Conservation (phyloP, 2,888 invertebrate genomes). For the Erpobdella octoculata region DNA sequence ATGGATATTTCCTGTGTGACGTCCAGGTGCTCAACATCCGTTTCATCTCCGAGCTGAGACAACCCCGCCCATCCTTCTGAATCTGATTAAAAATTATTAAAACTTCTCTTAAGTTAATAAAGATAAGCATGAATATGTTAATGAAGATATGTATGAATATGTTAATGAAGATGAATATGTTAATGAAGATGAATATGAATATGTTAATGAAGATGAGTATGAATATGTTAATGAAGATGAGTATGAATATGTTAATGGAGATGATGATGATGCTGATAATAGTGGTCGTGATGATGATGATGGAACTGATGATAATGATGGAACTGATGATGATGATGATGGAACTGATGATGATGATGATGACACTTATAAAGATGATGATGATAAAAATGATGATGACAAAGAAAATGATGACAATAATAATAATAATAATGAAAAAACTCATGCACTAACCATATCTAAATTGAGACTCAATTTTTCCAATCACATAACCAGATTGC, state of each 20-base stretch:
- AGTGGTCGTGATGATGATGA: neutral
- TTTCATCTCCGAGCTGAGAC: constrained; percentile 54
- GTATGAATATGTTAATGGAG: neutral
- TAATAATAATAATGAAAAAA: neutral
- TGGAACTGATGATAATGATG: neutral
- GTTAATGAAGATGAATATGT: constrained; percentile 16
- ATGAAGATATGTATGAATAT: neutral
- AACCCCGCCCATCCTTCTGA: constrained; percentile 69
- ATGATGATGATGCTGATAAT: neutral
- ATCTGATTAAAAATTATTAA: constrained; percentile 4
- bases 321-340: constrained; percentile 21
- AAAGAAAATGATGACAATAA: neutral
- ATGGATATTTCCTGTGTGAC: constrained; percentile 71
- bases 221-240: constrained; percentile 12
- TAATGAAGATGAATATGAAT: constrained; percentile 6
- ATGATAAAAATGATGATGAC: neutral
- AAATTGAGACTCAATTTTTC: constrained; percentile 71
- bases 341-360: too few species aligned
- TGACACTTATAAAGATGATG: too few species aligned
- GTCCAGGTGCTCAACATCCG: constrained; percentile 66
- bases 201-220: constrained; percentile 10
- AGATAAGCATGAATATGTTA: neutral
- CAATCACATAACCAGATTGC: constrained; percentile 67
- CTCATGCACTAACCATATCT: constrained; percentile 61
- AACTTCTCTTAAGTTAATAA: too few species aligned